Percentiles rank a stretch among this genome's conserved stretches.
These are phyloP conservation scores for Cenopis cana DNA, from an alignment of 2,888 invertebrate species.

Conservation along the genomic window DNA sequence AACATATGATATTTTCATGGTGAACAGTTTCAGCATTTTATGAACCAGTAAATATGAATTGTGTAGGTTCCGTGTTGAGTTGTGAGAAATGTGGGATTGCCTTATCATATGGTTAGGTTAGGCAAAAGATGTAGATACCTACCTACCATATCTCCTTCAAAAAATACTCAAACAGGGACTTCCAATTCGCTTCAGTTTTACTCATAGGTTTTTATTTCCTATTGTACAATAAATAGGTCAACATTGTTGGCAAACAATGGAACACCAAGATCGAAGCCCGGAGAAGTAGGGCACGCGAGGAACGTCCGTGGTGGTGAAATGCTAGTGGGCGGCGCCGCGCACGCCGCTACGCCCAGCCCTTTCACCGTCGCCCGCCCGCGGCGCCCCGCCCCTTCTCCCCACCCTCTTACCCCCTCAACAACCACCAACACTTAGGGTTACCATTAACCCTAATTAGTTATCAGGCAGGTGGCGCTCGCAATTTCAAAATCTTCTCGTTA, in stretches of 20 bases:
- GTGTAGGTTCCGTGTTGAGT: no score
- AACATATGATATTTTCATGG: no score
- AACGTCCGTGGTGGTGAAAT: conserved; percentile 78
- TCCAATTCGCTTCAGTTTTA: conserved; percentile 7
- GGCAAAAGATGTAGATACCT: background rate
- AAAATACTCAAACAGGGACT: background rate
- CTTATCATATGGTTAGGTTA: background rate
- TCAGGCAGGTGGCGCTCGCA: conserved; percentile 3
- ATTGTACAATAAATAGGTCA: conserved; percentile 22
- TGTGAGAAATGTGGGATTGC: no score
- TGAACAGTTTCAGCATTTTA: no score
- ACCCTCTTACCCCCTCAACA: conserved; percentile 67
- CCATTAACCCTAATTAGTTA: conserved; percentile 45
- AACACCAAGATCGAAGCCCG: conserved; percentile 78
- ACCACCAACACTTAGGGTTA: conserved; percentile 60
- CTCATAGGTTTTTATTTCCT: conserved; percentile 14
- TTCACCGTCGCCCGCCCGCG: conserved; percentile 78
- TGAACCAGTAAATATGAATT: no score
- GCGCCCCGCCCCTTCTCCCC: conserved; percentile 68
- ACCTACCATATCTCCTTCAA: background rate
- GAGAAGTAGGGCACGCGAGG: conserved; percentile 78
- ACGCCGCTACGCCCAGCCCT: conserved; percentile 82
- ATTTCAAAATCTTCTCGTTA: background rate
- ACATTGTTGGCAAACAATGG: conserved; percentile 75
- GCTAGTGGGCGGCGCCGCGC: conserved; percentile 77